Percentiles rank a stretch among this genome's conserved stretches.
These are phyloP conservation scores for Parascotia fuliginaria DNA, from an alignment of 2,888 invertebrate genomes.

Conservation along the genomic window DNA sequence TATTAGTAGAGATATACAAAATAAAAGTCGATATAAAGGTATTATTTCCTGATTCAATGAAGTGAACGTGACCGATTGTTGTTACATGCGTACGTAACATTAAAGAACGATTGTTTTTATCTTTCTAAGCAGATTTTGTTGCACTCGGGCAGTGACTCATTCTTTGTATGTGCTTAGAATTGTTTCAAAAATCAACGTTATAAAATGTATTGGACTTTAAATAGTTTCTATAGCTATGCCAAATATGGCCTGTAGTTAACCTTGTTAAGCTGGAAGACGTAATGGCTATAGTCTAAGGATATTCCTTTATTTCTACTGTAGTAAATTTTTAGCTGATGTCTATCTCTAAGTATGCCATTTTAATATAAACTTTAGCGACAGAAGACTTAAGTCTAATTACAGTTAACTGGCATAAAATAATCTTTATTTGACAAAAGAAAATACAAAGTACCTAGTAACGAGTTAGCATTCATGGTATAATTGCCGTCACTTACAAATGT, in stretches of 20 bases:
- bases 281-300: no score
- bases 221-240: background rate
- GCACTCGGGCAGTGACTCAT: constrained; percentile 28
- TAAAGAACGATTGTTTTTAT: constrained; percentile 30
- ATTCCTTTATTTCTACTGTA: no score
- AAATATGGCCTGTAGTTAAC: no score
- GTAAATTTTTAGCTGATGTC: no score
- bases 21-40: background rate
- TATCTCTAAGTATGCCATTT: no score
- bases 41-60: constrained; percentile 23
- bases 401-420: no score
- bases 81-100: constrained; percentile 11
- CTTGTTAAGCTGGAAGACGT: no score
- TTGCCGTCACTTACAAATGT: background rate
- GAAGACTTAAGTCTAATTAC: no score
- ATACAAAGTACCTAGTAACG: background rate
- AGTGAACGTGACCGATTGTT: constrained; percentile 26
- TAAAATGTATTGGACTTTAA: background rate
- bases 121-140: constrained; percentile 22
- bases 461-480: background rate
- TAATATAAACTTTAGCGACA: no score
- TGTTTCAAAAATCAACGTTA: background rate
- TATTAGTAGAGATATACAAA: background rate
- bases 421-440: background rate
- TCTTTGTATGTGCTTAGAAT: constrained; percentile 3